Percentiles rank a stretch among this genome's conserved stretches.
Conservation (phyloP, 2,797 vertebrate species). For the Diplodus puntazzo region DNA sequence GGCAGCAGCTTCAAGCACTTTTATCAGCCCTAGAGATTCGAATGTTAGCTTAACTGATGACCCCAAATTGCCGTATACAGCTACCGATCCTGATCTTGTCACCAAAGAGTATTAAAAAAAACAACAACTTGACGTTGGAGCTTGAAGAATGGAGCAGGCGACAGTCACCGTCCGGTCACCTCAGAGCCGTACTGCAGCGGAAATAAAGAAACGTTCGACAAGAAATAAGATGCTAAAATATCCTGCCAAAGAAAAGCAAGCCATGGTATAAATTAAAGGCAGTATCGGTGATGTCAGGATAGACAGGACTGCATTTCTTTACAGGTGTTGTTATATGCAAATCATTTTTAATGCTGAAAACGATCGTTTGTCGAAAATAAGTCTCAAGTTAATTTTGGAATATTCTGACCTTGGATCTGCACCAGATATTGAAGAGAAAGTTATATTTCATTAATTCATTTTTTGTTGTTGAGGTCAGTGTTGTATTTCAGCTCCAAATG, state of each 20-base stretch:
- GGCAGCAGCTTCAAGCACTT: too few species aligned
- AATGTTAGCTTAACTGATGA: background rate
- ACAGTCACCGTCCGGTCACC: background rate
- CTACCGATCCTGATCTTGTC: background rate
- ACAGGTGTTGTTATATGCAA: background rate
- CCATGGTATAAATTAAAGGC: background rate
- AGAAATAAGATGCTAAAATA: background rate
- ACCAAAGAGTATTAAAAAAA: background rate
- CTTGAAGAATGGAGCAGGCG: background rate
- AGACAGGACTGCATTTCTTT: background rate
- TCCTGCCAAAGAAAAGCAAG: background rate
- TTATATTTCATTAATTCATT: background rate
- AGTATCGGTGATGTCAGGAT: too few species aligned
- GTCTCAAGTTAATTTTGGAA: background rate
- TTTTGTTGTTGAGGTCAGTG: background rate
- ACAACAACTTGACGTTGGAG: background rate
- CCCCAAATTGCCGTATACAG: background rate
- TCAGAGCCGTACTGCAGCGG: background rate
- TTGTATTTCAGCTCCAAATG: background rate
- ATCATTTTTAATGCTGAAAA: too few species aligned
- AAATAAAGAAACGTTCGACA: background rate
- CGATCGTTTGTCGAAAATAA: too few species aligned
- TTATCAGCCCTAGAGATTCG: too few species aligned
- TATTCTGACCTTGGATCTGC: background rate
- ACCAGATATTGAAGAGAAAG: background rate